These are phyloP conservation scores for Ophion slaviceki DNA, from an alignment of 2,888 invertebrate genomes.

Conservation along the genomic window DNA sequence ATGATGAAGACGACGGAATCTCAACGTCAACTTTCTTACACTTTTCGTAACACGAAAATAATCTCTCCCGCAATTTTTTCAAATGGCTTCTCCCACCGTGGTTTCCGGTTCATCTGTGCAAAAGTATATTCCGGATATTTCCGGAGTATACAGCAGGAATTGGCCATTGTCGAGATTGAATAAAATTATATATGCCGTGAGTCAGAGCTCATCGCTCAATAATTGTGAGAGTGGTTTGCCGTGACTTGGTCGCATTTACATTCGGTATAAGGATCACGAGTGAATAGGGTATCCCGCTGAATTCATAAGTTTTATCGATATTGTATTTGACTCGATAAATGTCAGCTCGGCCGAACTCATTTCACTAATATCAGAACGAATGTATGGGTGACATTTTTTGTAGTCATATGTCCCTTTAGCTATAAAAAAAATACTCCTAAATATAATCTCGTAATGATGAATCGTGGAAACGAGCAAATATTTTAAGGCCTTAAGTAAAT, in stretches of 20 bases:
- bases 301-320: constrained; percentile 4
- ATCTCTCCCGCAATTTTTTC: not conserved
- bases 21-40: too few species aligned
- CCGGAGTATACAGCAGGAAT: not conserved
- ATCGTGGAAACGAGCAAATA: too few species aligned
- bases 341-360: not conserved
- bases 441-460: too few species aligned
- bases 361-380: not conserved
- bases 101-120: not conserved
- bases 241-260: constrained; percentile 12
- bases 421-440: too few species aligned
- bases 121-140: not conserved
- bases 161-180: constrained; percentile 2
- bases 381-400: not conserved
- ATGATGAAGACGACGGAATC: too few species aligned
- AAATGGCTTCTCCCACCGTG: not conserved
- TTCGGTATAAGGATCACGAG: not conserved
- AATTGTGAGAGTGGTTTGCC: constrained; percentile 12
- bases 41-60: too few species aligned
- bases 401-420: too few species aligned
- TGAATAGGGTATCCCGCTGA: constrained; percentile 4
- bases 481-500: too few species aligned
- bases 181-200: not conserved
- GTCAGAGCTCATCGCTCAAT: not conserved
- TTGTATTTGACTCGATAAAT: constrained; percentile 6